Percentiles rank a stretch among this genome's conserved stretches.
These are phyloP conservation scores for Chymomyza procnemis DNA, from an alignment of 2,888 invertebrate species.

Conservation along the genomic window DNA sequence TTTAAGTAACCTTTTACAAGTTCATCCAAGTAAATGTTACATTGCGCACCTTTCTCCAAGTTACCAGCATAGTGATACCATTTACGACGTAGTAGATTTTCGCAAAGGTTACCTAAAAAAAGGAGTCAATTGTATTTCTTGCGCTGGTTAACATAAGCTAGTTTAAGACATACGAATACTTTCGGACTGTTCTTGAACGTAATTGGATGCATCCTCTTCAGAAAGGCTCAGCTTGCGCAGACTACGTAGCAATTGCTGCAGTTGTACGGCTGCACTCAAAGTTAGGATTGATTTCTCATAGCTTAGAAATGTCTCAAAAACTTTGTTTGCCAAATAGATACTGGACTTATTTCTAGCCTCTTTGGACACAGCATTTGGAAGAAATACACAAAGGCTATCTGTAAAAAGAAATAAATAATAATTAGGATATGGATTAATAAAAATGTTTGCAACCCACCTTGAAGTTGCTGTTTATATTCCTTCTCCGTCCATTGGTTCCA, in stretches of 20 bases:
- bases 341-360: conserved; percentile 8
- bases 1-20: conserved; percentile 83
- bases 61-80: conserved; percentile 85
- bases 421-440: neutral
- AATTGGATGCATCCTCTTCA: conserved; percentile 34
- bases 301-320: conserved; percentile 60
- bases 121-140: neutral
- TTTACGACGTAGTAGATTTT: conserved; percentile 82
- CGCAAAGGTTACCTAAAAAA: conserved; percentile 78
- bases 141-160: neutral
- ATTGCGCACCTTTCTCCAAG: conserved; percentile 83
- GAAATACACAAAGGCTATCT: conserved; percentile 59
- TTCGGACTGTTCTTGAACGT: conserved; percentile 43
- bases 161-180: conserved; percentile 66
- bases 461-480: conserved; percentile 52
- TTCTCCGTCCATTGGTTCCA: conserved; percentile 82
- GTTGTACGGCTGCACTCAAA: conserved; percentile 74
- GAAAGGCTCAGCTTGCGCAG: conserved; percentile 59
- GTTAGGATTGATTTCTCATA: conserved; percentile 66
- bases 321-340: conserved; percentile 48
- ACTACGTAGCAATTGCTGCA: conserved; percentile 66
- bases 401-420: neutral
- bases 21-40: conserved; percentile 83
- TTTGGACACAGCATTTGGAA: conserved; percentile 15
- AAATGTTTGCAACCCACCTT: conserved; percentile 48